Evolutionary conservation across 2,797 vertebrate species (phyloP).

Genomic region (Dicrostonyx torquatus): DNA sequence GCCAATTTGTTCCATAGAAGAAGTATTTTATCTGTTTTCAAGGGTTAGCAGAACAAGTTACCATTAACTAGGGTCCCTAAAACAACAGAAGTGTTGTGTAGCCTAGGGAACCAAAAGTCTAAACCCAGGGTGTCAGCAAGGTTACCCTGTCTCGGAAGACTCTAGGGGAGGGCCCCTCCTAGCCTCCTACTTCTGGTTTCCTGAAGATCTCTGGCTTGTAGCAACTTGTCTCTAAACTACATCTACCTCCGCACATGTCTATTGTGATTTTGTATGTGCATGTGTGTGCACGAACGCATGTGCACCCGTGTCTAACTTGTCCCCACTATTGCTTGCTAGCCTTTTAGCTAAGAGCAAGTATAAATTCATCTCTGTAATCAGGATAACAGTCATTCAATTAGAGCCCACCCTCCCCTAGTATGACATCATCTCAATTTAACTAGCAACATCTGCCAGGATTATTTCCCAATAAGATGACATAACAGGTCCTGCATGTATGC

Average conservation of each 20-base stretch:
- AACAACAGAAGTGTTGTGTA: neutral
- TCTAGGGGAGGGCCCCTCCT: neutral
- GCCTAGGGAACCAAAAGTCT: neutral
- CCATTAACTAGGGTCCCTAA: neutral
- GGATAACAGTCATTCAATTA: neutral
- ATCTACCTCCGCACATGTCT: neutral
- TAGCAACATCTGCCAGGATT: neutral
- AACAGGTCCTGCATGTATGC: neutral
- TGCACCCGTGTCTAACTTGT: neutral
- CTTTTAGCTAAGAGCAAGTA: neutral
- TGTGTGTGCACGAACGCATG: neutral
- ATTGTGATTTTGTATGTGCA: neutral
- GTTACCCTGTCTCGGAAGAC: neutral
- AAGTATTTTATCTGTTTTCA: neutral
- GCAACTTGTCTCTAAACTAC: neutral
- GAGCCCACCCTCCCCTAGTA: neutral
- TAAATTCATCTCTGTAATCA: constrained; percentile 24
- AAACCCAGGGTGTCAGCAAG: neutral
- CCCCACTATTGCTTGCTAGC: neutral
- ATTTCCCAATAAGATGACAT: constrained; percentile 17
- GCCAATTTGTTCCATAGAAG: neutral
- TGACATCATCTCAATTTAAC: constrained; percentile 21
- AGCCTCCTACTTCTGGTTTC: neutral
- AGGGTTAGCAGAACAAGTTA: neutral
- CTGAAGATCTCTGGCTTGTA: neutral